Evolutionary conservation across 2,113 vertebrate genomes (phyloP).

Genomic region (Picathartes gymnocephalus): DNA sequence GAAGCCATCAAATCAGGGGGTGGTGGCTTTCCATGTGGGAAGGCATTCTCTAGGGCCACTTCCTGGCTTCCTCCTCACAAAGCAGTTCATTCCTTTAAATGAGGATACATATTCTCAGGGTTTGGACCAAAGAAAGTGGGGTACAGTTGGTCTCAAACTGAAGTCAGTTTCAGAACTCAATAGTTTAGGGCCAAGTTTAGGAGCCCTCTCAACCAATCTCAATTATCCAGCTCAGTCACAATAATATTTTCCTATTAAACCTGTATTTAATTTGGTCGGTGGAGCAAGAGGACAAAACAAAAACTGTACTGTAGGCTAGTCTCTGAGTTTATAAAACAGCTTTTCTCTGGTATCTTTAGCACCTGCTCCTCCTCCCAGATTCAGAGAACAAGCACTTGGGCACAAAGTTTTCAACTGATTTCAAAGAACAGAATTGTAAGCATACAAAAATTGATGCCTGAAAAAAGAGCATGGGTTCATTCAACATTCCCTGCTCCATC

Average conservation of each 20-base stretch:
- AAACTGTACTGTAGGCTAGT: not conserved
- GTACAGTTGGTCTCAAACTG: not conserved
- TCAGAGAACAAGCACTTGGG: not conserved
- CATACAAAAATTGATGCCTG: not conserved
- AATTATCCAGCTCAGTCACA: not conserved
- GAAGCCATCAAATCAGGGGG: not conserved
- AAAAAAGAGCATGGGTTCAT: not conserved
- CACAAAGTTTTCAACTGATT: not conserved
- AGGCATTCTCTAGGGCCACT: not conserved
- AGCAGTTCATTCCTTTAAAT: not conserved
- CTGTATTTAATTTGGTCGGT: not conserved
- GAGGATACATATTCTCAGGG: not conserved
- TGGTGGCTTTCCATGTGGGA: not conserved
- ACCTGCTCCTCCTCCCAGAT: not conserved
- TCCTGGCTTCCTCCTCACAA: not conserved
- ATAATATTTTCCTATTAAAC: not conserved
- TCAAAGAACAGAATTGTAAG: not conserved
- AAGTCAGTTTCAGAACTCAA: not conserved
- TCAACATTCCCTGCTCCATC: not conserved
- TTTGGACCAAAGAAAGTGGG: not conserved
- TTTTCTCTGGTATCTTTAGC: not conserved
- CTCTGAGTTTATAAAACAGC: not conserved
- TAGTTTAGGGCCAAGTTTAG: not conserved
- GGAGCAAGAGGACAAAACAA: not conserved
- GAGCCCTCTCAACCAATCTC: not conserved